Base-by-base conservation (phyloP, 2,888 invertebrate genomes). In the Ecliptopera silaceata region DNA sequence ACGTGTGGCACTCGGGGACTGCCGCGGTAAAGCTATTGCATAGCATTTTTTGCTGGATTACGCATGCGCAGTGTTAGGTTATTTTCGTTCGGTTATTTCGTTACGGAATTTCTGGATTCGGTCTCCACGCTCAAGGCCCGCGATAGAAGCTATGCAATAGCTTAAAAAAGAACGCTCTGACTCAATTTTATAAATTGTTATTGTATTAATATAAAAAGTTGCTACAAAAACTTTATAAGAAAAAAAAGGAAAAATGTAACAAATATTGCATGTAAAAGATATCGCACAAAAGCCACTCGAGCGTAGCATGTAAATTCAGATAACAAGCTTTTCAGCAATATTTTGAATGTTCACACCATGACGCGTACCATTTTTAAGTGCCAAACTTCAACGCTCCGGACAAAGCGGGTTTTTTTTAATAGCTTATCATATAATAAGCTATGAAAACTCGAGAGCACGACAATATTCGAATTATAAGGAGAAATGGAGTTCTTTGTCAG, bases 391-490 rank as follows among this genome's bases (percentile, higher is more conserved):
- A 48, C 52, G 53, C 52, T 42, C 20, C 47, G 36, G 43, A 56
- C 53, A 54, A 63, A 42, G 29, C 46, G 42, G 32, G 41, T 54
- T 65, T 43, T 61, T 56, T 41, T 59, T 55, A 53, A 55, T 58
- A 52, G 56, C 56, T 61, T 50, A 64, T 58, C 58, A 26, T 52
- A 59, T 53, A 64, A 59, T 49, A 69, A 31, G 63, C 63, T 70
- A 69, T 68, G 63, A 71, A 74, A 72, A 69, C 18, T 18, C 22
- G 34, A 45, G 17, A 71, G 71, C 74, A 75, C 66, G 65, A 71
- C 65, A 68, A 64, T 67, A 69, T 70, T 68, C 72, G 75, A 67
- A 75, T 78, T 78, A 75, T 75, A 50, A 60, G 55, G 42, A 60
- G 53, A 64, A 62, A 53, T 61, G 66, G 63, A 60, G 53, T 43